phyloP scores from a whole-genome alignment of 2,888 invertebrate genomes.

The Autographa gamma region DNA sequence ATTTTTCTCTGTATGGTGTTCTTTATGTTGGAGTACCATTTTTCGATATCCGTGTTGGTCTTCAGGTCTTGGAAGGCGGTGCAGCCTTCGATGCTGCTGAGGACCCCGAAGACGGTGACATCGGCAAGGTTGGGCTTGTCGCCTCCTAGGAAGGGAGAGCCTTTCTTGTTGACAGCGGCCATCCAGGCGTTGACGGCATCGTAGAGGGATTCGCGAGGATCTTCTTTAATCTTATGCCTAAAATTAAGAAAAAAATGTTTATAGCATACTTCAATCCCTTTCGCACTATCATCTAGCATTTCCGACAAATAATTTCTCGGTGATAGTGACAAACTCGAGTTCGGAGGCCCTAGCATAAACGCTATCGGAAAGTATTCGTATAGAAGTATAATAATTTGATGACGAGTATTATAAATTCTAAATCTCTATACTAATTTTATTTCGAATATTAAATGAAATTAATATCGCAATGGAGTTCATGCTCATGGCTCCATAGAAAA shows the following conservation, averaged over 20 bases:
- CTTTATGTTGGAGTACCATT: constrained; percentile 94
- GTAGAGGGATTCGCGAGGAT: constrained; percentile 96
- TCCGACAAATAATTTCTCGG: too few relatives aligned
- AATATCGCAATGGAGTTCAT: too few relatives aligned
- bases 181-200: constrained; percentile 96
- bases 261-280: too few relatives aligned
- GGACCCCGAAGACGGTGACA: constrained; percentile 96
- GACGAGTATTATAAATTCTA: too few relatives aligned
- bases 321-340: too few relatives aligned
- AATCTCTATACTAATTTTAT: too few relatives aligned
- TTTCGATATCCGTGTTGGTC: constrained; percentile 92
- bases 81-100: constrained; percentile 98
- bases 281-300: too few relatives aligned
- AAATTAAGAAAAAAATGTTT: constrained; percentile 51
- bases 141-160: constrained; percentile 95
- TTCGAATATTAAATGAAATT: too few relatives aligned
- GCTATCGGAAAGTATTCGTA: too few relatives aligned
- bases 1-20: constrained; percentile 88
- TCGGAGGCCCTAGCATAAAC: too few relatives aligned
- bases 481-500: too few relatives aligned
- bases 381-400: too few relatives aligned
- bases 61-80: constrained; percentile 95
- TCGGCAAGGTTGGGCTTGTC: constrained; percentile 96
- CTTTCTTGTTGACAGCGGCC: constrained; percentile 91
- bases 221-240: constrained; percentile 95